A percentile compares a stretch with the other conserved stretches of the same genome.
phyloP scores from a whole-genome alignment of 1,140 invertebrate genomes.

The Drosophila rhopaloa region DNA sequence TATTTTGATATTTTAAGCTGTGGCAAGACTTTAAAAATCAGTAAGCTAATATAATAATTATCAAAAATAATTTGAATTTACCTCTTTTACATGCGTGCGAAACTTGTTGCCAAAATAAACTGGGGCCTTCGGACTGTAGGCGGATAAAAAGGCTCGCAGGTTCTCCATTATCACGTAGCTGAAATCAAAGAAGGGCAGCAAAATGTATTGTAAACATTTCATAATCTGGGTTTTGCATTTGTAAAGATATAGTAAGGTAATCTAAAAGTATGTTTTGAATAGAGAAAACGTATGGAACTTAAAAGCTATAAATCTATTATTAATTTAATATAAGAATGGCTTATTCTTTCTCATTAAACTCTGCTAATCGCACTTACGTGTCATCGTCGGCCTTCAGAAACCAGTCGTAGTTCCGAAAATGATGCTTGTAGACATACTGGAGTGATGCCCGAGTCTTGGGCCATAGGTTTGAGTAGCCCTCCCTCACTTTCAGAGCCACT shows the following conservation, averaged over 20 bases:
- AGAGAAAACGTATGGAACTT: too few species aligned
- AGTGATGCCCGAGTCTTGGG: constrained; percentile 97
- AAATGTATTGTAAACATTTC: too few species aligned
- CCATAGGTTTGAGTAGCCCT: constrained; percentile 95
- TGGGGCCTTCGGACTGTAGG: constrained; percentile 88
- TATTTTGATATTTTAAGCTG: too few species aligned
- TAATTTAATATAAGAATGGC: too few species aligned
- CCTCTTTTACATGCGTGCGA: constrained; percentile 86
- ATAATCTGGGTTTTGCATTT: too few species aligned
- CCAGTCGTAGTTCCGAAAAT: constrained; percentile 94
- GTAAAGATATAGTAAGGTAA: too few species aligned
- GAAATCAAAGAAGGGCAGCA: neutral
- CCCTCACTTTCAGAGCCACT: constrained; percentile 89
- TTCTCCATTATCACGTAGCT: constrained; percentile 89
- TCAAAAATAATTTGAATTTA: neutral
- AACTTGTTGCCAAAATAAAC: constrained; percentile 95
- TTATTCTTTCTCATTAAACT: too few species aligned
- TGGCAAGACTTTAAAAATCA: too few species aligned
- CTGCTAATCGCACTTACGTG: constrained; percentile 90
- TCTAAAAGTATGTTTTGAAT: too few species aligned
- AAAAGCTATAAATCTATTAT: too few species aligned
- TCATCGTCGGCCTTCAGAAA: constrained; percentile 98
- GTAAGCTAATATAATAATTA: too few species aligned
- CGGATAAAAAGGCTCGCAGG: constrained; percentile 93
- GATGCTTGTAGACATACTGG: constrained; percentile 92